phyloP scores from a whole-genome alignment of 2,888 invertebrate species.

The Drosophila picticornis region DNA sequence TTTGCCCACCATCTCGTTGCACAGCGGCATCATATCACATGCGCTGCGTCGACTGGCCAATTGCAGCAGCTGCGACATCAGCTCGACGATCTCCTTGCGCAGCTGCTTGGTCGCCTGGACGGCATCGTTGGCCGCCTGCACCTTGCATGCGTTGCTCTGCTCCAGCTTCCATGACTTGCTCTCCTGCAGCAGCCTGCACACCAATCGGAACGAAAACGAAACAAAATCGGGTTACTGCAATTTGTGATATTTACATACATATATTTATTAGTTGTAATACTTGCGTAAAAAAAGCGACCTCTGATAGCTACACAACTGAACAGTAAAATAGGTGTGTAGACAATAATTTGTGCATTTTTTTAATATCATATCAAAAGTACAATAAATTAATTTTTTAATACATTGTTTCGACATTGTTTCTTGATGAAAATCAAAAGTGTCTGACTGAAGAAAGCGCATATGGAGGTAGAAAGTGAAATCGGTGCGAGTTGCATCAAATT shows the following conservation, averaged over 20 bases:
- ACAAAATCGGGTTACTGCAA: not conserved
- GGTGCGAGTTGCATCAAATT: not conserved
- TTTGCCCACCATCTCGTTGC: constrained; percentile 92
- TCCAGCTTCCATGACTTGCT: constrained; percentile 90
- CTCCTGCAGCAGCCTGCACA: constrained; percentile 90
- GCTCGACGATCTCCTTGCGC: constrained; percentile 91
- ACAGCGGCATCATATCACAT: constrained; percentile 90
- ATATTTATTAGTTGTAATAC: too few relatives aligned
- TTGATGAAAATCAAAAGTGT: too few relatives aligned
- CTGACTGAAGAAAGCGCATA: not conserved
- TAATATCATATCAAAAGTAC: not conserved
- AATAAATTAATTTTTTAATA: not conserved
- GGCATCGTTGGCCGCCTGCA: constrained; percentile 92
- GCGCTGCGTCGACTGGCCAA: constrained; percentile 91
- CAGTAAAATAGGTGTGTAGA: too few relatives aligned
- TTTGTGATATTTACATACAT: not conserved
- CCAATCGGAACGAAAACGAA: not conserved
- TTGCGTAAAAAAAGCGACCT: too few relatives aligned
- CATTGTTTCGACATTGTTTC: too few relatives aligned
- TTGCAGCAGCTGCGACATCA: constrained; percentile 91
- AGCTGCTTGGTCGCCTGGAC: constrained; percentile 92
- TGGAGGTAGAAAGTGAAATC: not conserved
- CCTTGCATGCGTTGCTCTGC: constrained; percentile 91
- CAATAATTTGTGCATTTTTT: not conserved
- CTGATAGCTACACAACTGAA: too few relatives aligned